Evolutionary conservation across 1,140 invertebrate genomes (phyloP).

Genomic region (Sipha flava): DNA sequence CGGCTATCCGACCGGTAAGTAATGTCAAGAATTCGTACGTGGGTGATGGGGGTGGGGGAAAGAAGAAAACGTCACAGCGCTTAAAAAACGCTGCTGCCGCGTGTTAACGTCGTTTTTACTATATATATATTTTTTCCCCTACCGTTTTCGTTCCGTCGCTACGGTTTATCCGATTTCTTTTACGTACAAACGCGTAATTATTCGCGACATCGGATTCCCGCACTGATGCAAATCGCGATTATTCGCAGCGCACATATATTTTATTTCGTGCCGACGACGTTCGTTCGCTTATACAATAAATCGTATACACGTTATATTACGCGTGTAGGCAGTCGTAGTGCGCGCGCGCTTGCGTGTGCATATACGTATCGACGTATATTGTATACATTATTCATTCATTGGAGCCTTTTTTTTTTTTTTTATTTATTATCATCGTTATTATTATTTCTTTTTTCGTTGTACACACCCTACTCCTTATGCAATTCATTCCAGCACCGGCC

Average conservation of each 20-base stretch:
- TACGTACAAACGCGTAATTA: neutral
- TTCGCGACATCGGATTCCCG: neutral
- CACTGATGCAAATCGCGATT: neutral
- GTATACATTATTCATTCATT: constrained; percentile 22
- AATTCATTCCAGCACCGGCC: too few relatives aligned
- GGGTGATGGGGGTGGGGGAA: too few relatives aligned
- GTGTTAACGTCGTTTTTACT: too few relatives aligned
- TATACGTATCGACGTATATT: neutral
- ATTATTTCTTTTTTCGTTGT: neutral
- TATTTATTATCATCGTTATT: neutral
- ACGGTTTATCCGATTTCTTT: neutral
- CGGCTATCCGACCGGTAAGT: too few relatives aligned
- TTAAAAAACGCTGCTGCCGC: neutral
- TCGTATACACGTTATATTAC: neutral
- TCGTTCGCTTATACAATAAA: neutral
- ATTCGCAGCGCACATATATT: neutral
- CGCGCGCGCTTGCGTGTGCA: neutral
- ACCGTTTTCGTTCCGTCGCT: neutral
- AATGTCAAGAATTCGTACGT: neutral
- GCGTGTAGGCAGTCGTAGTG: too few relatives aligned
- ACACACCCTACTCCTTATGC: too few relatives aligned
- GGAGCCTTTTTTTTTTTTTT: neutral
- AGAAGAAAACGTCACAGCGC: neutral
- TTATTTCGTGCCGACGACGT: neutral
- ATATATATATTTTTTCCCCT: too few relatives aligned